Conservation (phyloP, 2,113 vertebrate species). For the Heterotilapia buettikoferi region DNA sequence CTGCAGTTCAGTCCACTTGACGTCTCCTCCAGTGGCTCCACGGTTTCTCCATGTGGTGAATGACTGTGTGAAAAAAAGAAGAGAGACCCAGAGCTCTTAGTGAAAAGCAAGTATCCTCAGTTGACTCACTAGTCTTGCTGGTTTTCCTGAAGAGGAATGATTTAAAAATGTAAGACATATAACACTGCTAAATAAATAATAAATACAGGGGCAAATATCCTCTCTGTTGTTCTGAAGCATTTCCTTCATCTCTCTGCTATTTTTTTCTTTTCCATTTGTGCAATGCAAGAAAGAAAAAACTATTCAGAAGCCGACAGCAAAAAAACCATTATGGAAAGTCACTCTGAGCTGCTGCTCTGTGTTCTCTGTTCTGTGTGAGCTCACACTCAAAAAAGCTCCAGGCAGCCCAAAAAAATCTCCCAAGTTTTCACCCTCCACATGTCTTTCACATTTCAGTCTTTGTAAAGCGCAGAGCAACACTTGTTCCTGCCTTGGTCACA, state of each 20-base stretch:
- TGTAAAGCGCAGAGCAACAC: background rate
- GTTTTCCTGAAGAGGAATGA: background rate
- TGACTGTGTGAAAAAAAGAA: background rate
- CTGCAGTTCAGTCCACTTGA: background rate
- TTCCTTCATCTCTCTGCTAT: background rate
- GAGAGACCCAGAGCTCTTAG: background rate
- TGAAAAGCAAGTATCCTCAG: background rate
- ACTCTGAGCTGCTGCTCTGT: background rate
- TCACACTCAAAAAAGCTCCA: constrained; percentile 18
- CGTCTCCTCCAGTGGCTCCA: background rate
- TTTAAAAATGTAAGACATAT: background rate
- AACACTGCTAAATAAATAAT: constrained; percentile 2
- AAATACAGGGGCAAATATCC: background rate
- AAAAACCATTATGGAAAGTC: constrained; percentile 7
- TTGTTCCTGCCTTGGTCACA: background rate
- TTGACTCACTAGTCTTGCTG: background rate
- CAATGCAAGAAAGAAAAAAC: background rate
- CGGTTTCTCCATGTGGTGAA: background rate
- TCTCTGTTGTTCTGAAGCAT: background rate
- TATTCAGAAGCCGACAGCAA: background rate
- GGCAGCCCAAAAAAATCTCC: background rate
- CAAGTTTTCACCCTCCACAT: background rate
- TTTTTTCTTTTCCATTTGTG: background rate
- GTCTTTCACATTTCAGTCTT: constrained; percentile 7
- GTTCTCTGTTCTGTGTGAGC: constrained; percentile 12